Base-by-base conservation (phyloP, 2,113 vertebrate species). In the Atherinomorus stipes region DNA sequence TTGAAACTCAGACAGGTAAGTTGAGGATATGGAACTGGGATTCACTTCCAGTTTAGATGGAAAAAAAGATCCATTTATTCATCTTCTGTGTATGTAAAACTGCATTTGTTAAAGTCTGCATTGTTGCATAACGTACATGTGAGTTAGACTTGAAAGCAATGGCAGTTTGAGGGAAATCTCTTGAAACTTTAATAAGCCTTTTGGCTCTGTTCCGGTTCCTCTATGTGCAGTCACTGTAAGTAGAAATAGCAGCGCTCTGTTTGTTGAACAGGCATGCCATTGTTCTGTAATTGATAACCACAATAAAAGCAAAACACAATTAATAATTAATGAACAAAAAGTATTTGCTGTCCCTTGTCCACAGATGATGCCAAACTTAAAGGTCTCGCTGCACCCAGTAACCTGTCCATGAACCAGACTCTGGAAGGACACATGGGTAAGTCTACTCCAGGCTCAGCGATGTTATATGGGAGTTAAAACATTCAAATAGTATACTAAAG, bases 381-480 rank as follows among this genome's bases (percentile, higher is more conserved):
- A 88, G 96, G 97, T 75, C 94, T 99, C 50, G 97, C 96, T 80
- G 95, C 96, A 57, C 96, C 97, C 50, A 99, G 96, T 89, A 98
- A 96, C 76, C 94, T 99, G 65, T 98, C 97, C 64, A 95, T 98
- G 95, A 99, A 97, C 91, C 97, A 99, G 4, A 95, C 92, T 71
- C 95, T 99, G 7, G 97, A 98, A 77, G 97, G 98, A 50, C 98
- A 99, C 60, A 97, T 95, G 64, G 97, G 97, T 99, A 90, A 94
- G 74, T 51, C 26, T 37, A 21, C 22, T 18, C 0, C 22, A 19
- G 3, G 18, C 10, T 10, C 5, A 8, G 3, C 4, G 8, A 11
- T 4, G 2, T 26, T 40, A 16, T 4, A 2, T 3, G 7, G n/a
- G 31, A 34, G 9, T 34, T 34, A 7, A 34, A 23, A 11, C 4